Evolutionary conservation across 1,140 invertebrate species (phyloP).

Genomic region (Drosophila melanogaster): Release_6_plus_ISO1_MT NT_033777.3:17603501-17604000

Average conservation of each 20-base stretch:
- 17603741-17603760: constrained; percentile 20
- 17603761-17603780: constrained; percentile 28
- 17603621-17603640: too few species aligned
- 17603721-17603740: not conserved
- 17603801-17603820: too few species aligned
- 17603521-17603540: too few species aligned
- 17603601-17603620: too few species aligned
- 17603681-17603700: too few species aligned
- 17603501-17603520: too few species aligned
- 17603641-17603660: too few species aligned
- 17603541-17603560: too few species aligned
- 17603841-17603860: not conserved
- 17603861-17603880: constrained; percentile 15
- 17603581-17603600: too few species aligned
- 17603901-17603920: constrained; percentile 22
- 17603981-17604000: constrained; percentile 77
- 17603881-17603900: constrained; percentile 52
- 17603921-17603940: constrained; percentile 31
- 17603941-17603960: constrained; percentile 37
- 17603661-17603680: too few species aligned
- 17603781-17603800: constrained; percentile 16
- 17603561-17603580: too few species aligned
- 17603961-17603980: constrained; percentile 44
- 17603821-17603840: constrained; percentile 3
- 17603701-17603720: not conserved